Conservation (phyloP, 2,797 vertebrate species). For the Chaetodon trifasciatus region DNA sequence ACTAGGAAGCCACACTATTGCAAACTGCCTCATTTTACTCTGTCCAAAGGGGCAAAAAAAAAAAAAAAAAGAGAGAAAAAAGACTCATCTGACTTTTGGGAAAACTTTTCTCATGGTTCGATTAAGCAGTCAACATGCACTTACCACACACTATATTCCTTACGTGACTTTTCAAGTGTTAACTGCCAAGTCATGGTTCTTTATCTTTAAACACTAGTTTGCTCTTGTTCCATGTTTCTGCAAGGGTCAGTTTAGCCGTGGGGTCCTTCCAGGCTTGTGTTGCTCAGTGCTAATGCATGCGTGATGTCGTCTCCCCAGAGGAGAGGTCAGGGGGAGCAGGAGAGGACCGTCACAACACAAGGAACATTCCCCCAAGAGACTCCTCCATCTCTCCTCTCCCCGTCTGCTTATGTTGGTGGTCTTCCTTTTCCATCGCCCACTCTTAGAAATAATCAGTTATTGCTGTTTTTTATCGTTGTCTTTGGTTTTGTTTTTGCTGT, state of each 20-base stretch:
- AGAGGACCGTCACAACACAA: constrained; percentile 64
- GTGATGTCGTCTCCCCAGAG: constrained; percentile 45
- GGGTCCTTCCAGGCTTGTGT: constrained; percentile 41
- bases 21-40: constrained; percentile 78
- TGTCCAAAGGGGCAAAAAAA: constrained; percentile 69
- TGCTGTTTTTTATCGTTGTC: constrained; percentile 68
- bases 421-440: constrained; percentile 54
- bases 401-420: constrained; percentile 40
- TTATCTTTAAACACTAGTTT: constrained; percentile 37
- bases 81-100: constrained; percentile 55
- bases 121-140: constrained; percentile 75
- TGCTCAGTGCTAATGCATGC: constrained; percentile 50
- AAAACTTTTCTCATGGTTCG: constrained; percentile 63
- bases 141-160: constrained; percentile 65
- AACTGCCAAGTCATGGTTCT: constrained; percentile 49
- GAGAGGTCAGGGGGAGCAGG: constrained; percentile 50
- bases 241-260: constrained; percentile 25
- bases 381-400: constrained; percentile 52
- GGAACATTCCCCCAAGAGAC: constrained; percentile 74
- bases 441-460: constrained; percentile 67
- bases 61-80: constrained; percentile 33
- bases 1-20: constrained; percentile 74
- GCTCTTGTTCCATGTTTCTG: constrained; percentile 44
- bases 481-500: constrained; percentile 52
- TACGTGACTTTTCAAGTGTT: constrained; percentile 62